Evolutionary conservation across 2,888 invertebrate species (phyloP).

Genomic region (Prionchulus punctatus): DNA sequence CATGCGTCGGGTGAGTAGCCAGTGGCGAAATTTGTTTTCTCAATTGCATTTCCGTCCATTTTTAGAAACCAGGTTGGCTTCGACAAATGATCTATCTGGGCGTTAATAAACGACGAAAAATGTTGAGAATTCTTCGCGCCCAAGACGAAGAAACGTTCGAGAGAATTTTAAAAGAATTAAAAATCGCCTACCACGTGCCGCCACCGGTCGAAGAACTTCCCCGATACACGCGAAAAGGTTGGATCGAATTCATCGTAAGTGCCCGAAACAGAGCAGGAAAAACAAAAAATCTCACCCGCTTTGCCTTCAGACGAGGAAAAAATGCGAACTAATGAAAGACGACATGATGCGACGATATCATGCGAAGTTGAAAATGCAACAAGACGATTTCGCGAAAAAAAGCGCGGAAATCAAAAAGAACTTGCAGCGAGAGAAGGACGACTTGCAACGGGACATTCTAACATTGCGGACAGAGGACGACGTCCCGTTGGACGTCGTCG

Average conservation of each 20-base stretch:
- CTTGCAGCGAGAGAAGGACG: background rate
- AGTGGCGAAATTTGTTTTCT: background rate
- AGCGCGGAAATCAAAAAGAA: background rate
- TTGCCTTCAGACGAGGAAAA: background rate
- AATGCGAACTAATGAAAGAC: background rate
- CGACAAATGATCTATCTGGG: slow-evolving; percentile 21
- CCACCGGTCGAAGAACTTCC: slow-evolving; percentile 18
- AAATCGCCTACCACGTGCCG: slow-evolving; percentile 26
- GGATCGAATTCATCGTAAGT: background rate
- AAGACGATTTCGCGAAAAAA: background rate
- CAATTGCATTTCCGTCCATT: background rate
- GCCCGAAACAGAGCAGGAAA: no score
- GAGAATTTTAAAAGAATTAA: slow-evolving; percentile 17
- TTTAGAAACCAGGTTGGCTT: slow-evolving; percentile 21
- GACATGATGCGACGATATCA: background rate
- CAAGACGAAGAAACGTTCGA: slow-evolving; percentile 19
- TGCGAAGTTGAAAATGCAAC: background rate
- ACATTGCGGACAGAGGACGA: background rate
- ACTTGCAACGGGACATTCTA: background rate
- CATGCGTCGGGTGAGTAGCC: background rate
- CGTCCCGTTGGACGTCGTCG: slow-evolving; percentile 9
- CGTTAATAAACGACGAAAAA: slow-evolving; percentile 21
- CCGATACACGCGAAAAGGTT: background rate
- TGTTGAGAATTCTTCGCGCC: slow-evolving; percentile 19
- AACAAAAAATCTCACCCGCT: no score